A percentile compares a stretch with the other conserved stretches of the same genome.
Evolutionary conservation across 2,888 invertebrate species (phyloP).

Genomic region (Cheilosia impressa): DNA sequence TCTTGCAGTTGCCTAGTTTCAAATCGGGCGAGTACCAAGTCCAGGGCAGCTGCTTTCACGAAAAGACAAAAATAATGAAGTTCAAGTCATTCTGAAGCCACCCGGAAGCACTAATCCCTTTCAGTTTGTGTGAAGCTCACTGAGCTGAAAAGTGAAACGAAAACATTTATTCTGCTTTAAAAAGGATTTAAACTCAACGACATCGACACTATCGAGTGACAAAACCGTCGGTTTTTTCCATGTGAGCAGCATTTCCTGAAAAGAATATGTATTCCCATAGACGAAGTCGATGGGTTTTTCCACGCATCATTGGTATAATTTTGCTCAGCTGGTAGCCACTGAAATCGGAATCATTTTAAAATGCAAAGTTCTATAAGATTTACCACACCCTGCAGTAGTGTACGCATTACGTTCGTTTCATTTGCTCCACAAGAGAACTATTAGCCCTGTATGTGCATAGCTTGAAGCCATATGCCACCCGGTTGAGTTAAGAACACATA

Average conservation of each 20-base stretch:
- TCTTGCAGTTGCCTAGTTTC: too few relatives aligned
- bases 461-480: too few relatives aligned
- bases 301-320: slow-evolving; percentile 8
- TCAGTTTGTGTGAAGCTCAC: slow-evolving; percentile 48
- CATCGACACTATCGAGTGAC: not conserved
- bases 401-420: slow-evolving; percentile 13
- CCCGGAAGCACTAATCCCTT: slow-evolving; percentile 42
- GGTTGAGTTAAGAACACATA: too few relatives aligned
- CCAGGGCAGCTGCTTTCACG: too few relatives aligned
- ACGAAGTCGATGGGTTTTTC: not conserved
- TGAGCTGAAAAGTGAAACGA: slow-evolving; percentile 42
- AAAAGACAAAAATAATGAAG: too few relatives aligned
- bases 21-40: too few relatives aligned
- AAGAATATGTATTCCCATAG: too few relatives aligned
- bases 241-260: too few relatives aligned
- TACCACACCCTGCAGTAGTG: not conserved
- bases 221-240: too few relatives aligned
- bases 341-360: slow-evolving; percentile 4
- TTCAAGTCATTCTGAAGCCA: slow-evolving; percentile 40
- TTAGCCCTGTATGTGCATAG: not conserved
- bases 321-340: slow-evolving; percentile 38
- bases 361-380: not conserved
- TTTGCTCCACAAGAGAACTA: slow-evolving; percentile 14
- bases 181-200: slow-evolving; percentile 15
- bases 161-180: slow-evolving; percentile 47